A percentile compares a stretch with the other conserved stretches of the same genome.
Conservation (phyloP, 2,888 invertebrate genomes). For the Nephrotoma guestfalica region DNA sequence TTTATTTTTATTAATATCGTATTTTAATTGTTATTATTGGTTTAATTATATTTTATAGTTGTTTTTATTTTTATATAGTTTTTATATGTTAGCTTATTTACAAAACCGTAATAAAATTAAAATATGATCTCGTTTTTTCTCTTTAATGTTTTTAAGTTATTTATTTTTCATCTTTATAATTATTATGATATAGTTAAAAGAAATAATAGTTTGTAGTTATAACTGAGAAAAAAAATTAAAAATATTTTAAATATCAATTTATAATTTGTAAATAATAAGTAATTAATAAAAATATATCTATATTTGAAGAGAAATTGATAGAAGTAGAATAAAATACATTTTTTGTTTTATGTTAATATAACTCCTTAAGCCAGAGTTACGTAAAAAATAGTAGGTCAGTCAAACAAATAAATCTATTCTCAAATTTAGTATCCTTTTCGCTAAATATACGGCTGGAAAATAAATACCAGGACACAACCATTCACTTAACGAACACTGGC, state of each 20-base stretch:
- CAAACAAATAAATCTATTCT: no score
- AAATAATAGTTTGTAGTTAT: neutral
- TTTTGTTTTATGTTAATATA: neutral
- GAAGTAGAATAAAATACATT: neutral
- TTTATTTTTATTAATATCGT: neutral
- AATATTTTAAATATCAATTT: neutral
- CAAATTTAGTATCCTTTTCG: no score
- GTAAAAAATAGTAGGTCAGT: no score
- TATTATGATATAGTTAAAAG: neutral
- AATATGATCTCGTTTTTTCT: neutral
- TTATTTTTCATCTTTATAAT: neutral
- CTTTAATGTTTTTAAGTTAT: neutral
- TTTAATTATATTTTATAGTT: neutral
- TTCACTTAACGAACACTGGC: no score
- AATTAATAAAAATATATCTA: neutral
- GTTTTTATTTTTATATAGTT: neutral
- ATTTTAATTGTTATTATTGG: neutral
- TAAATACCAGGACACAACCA: no score
- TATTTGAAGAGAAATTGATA: neutral
- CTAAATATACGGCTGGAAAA: no score
- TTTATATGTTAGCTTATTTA: neutral
- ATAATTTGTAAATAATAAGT: neutral
- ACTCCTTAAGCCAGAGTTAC: no score
- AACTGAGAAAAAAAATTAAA: neutral
- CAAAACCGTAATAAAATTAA: neutral